Evolutionary conservation across 2,113 vertebrate genomes (phyloP).

Genomic region (Elaphurus davidianus): DNA sequence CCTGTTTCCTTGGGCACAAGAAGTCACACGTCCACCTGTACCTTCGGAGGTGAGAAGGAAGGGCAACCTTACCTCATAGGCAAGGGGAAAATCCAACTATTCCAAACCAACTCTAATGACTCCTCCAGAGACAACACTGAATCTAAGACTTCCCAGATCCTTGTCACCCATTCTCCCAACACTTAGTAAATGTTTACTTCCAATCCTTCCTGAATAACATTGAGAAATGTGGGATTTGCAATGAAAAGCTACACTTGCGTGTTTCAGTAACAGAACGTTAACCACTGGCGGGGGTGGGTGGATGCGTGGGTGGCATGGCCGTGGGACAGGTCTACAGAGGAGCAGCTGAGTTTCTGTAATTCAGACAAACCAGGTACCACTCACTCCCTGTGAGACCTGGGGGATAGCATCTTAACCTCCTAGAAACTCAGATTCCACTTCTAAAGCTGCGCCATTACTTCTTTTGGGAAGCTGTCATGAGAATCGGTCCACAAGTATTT

Average conservation of each 20-base stretch:
- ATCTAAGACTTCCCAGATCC: background rate
- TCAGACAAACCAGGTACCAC: background rate
- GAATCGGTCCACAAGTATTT: background rate
- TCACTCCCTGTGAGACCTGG: background rate
- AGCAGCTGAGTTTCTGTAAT: background rate
- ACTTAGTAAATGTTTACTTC: background rate
- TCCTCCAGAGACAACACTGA: background rate
- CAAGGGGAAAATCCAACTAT: background rate
- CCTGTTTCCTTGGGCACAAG: background rate
- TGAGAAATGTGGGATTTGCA: background rate
- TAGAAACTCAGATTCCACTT: background rate
- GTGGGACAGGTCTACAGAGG: fast-evolving
- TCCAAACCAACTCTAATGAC: background rate
- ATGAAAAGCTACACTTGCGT: background rate
- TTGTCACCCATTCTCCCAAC: background rate
- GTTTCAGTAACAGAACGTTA: background rate
- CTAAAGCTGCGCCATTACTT: background rate
- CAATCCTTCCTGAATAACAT: background rate
- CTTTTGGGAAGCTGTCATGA: background rate
- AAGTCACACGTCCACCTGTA: background rate
- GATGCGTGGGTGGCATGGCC: background rate
- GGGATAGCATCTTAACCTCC: background rate
- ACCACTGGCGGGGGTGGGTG: background rate
- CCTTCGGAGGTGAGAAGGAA: background rate
- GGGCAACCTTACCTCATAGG: background rate